These are phyloP conservation scores for Boleophthalmus pectinirostris DNA, from an alignment of 2,113 vertebrate genomes.

Conservation along the genomic window DNA sequence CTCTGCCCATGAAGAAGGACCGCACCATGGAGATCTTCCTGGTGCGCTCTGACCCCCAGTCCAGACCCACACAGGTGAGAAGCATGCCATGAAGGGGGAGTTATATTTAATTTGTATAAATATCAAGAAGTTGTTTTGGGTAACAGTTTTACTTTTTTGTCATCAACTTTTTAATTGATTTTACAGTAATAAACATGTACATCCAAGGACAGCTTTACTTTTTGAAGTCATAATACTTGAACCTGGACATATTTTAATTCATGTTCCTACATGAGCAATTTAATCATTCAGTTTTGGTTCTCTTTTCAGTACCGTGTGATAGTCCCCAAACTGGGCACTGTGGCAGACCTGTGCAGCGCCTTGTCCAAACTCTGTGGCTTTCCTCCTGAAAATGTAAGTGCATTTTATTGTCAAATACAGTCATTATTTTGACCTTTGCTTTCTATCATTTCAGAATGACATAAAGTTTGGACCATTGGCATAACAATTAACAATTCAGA, in stretches of 20 bases:
- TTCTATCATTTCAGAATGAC: too few relatives aligned
- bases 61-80: conserved; percentile 88
- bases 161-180: too few relatives aligned
- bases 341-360: conserved; percentile 88
- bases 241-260: too few relatives aligned
- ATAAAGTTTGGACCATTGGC: too few relatives aligned
- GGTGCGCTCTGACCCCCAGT: conserved; percentile 86
- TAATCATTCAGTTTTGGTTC: background rate
- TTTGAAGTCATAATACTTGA: too few relatives aligned
- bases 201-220: too few relatives aligned
- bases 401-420: background rate
- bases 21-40: conserved; percentile 88
- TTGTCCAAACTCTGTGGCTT: conserved; percentile 87
- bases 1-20: conserved; percentile 90
- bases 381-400: conserved; percentile 86
- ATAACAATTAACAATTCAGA: too few relatives aligned
- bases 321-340: conserved; percentile 89
- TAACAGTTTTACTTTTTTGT: too few relatives aligned
- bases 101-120: too few relatives aligned
- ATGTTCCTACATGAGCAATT: too few relatives aligned
- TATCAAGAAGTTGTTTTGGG: too few relatives aligned
- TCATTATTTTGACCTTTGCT: background rate
- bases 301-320: conserved; percentile 84
- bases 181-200: too few relatives aligned
- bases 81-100: background rate